Conservation (phyloP, 2,113 vertebrate genomes). For the Coturnix japonica region DNA sequence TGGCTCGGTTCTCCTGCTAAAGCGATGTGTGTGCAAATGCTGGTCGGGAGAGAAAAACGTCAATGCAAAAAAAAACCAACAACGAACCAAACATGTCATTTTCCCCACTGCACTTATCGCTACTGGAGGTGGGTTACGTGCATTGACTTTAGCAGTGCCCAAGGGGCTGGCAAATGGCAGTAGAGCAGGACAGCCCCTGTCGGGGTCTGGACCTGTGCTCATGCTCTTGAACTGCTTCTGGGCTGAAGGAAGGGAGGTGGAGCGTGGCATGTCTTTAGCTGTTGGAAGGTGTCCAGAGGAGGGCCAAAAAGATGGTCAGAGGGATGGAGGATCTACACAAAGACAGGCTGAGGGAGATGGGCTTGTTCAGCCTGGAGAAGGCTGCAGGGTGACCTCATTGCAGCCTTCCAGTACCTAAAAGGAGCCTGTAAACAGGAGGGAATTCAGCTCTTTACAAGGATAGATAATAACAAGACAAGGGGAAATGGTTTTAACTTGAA, state of each 20-base stretch:
- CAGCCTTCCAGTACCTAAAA: too few species aligned
- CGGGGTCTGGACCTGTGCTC: not conserved
- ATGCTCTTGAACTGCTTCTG: not conserved
- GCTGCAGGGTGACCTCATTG: too few species aligned
- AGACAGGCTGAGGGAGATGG: too few species aligned
- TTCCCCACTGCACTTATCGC: not conserved
- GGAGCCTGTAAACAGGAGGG: too few species aligned
- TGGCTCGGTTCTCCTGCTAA: not conserved
- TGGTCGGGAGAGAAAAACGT: not conserved
- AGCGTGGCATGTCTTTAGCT: not conserved
- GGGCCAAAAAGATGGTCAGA: too few species aligned
- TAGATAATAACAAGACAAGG: too few species aligned
- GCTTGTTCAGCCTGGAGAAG: too few species aligned
- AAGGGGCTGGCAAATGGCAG: not conserved
- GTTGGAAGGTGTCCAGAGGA: too few species aligned
- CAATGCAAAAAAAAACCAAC: not conserved
- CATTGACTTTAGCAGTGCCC: not conserved
- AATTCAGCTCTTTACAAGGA: too few species aligned
- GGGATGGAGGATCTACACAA: too few species aligned
- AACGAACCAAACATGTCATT: too few species aligned
- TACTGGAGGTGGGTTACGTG: accelerated
- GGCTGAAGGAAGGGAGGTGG: accelerated
- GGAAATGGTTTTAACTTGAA: too few species aligned
- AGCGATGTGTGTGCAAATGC: accelerated
- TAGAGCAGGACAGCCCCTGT: not conserved